phyloP scores from a whole-genome alignment of 35 echinoderm and acorn worm genomes.

The Amphiura filiformis region DNA sequence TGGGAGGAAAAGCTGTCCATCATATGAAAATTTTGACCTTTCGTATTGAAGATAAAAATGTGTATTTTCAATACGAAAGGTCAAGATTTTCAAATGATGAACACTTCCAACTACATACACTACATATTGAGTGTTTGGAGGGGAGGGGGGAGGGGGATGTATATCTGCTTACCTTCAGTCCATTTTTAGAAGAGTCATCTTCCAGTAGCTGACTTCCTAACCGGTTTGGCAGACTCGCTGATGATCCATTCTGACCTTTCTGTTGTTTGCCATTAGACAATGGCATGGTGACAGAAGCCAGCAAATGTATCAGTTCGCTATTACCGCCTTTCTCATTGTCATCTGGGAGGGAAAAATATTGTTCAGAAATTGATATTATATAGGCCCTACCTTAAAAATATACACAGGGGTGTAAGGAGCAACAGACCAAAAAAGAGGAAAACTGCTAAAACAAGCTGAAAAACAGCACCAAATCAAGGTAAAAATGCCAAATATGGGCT shows the following conservation, averaged over 20 bases:
- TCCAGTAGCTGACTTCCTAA: slow-evolving; percentile 22
- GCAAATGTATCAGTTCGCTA: slow-evolving; percentile 59
- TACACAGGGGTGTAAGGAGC: background rate
- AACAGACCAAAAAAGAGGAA: background rate
- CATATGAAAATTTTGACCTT: too few species aligned
- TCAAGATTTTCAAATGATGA: too few species aligned
- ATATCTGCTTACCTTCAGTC: too few species aligned
- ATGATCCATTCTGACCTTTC: background rate
- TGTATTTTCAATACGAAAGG: too few species aligned
- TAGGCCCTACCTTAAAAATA: background rate
- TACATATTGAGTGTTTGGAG: too few species aligned
- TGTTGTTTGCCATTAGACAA: slow-evolving; percentile 17
- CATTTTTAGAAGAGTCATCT: slow-evolving; percentile 33
- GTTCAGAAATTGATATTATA: background rate
- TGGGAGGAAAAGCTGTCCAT: too few species aligned
- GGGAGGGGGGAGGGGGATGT: too few species aligned
- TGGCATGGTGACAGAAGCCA: slow-evolving; percentile 72
- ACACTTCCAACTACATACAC: too few species aligned
- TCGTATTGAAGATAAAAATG: too few species aligned
- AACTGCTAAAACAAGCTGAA: too few species aligned
- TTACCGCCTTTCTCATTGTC: slow-evolving; percentile 71
- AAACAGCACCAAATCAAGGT: too few species aligned
- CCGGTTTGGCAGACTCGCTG: slow-evolving; percentile 14
- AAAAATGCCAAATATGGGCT: too few species aligned
- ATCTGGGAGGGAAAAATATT: slow-evolving; percentile 7